A percentile compares a stretch with the other conserved stretches of the same genome.
Conservation (phyloP, 2,888 invertebrate genomes). For the Ochlodes sylvanus region DNA sequence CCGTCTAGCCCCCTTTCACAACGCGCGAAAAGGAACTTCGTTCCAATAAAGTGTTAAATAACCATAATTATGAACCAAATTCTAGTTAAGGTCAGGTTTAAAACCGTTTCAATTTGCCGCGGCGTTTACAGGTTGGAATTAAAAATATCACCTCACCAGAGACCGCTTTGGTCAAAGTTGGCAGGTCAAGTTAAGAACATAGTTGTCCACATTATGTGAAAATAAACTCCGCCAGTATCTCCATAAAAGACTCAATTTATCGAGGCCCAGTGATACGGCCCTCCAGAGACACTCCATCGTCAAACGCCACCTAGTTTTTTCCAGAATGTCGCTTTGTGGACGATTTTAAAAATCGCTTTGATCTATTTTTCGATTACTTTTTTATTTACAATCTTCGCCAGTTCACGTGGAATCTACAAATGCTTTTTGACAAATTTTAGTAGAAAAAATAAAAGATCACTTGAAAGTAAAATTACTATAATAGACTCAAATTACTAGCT, state of each 20-base stretch:
- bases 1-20: no score
- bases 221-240: slow-evolving; percentile 11
- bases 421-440: no score
- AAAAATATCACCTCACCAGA: slow-evolving; percentile 9
- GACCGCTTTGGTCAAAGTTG: slow-evolving; percentile 11
- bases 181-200: not conserved
- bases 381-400: slow-evolving; percentile 2
- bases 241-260: slow-evolving; percentile 37
- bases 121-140: slow-evolving; percentile 1
- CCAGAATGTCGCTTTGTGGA: slow-evolving; percentile 21
- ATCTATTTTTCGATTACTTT: slow-evolving; percentile 30
- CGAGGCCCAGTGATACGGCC: slow-evolving; percentile 23
- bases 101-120: not conserved
- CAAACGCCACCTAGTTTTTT: slow-evolving; percentile 32
- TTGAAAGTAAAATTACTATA: no score
- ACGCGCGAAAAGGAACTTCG: no score
- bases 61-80: no score
- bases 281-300: slow-evolving; percentile 16
- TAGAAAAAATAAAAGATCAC: no score
- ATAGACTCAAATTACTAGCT: no score
- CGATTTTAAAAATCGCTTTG: slow-evolving; percentile 26
- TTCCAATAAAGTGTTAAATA: no score
- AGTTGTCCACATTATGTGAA: slow-evolving; percentile 15
- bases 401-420: not conserved
- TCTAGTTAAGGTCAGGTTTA: not conserved